Conservation (phyloP, 2,888 invertebrate species). For the Agelastica alni region DNA sequence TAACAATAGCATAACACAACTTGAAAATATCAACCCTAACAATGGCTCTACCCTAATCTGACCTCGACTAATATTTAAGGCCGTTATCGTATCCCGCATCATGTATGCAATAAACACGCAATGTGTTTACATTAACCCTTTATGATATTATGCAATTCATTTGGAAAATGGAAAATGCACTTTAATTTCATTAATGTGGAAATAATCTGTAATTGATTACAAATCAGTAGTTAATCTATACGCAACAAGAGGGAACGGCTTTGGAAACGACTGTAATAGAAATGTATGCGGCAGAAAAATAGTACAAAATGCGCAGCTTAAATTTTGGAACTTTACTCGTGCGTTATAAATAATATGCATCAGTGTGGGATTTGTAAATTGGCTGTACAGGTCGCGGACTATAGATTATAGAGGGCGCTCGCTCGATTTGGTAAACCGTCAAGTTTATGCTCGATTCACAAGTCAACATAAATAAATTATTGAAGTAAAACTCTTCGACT, state of each 20-base stretch:
- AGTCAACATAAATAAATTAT: too few species aligned
- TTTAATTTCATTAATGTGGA: constrained; percentile 38
- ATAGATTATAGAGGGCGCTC: too few species aligned
- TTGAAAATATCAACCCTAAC: constrained; percentile 22
- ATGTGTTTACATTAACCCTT: constrained; percentile 40
- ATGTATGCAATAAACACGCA: constrained; percentile 35
- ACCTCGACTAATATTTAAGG: constrained; percentile 45
- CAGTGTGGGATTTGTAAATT: too few species aligned
- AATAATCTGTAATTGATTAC: constrained; percentile 36
- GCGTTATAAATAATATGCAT: too few species aligned
- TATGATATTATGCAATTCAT: constrained; percentile 41
- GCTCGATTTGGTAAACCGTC: too few species aligned
- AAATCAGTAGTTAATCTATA: constrained; percentile 36
- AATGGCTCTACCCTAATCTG: constrained; percentile 41
- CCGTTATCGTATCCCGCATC: constrained; percentile 41
- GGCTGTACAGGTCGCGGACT: too few species aligned
- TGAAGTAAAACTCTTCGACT: too few species aligned
- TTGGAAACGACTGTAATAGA: neutral
- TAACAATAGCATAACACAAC: constrained; percentile 17
- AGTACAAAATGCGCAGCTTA: too few species aligned
- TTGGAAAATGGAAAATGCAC: constrained; percentile 41
- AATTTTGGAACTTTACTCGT: too few species aligned
- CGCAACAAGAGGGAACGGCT: constrained; percentile 10
- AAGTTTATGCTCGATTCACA: too few species aligned
- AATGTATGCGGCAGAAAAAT: too few species aligned